Base-by-base conservation (phyloP, 2,888 invertebrate species). In the Nemurella pictetii region DNA sequence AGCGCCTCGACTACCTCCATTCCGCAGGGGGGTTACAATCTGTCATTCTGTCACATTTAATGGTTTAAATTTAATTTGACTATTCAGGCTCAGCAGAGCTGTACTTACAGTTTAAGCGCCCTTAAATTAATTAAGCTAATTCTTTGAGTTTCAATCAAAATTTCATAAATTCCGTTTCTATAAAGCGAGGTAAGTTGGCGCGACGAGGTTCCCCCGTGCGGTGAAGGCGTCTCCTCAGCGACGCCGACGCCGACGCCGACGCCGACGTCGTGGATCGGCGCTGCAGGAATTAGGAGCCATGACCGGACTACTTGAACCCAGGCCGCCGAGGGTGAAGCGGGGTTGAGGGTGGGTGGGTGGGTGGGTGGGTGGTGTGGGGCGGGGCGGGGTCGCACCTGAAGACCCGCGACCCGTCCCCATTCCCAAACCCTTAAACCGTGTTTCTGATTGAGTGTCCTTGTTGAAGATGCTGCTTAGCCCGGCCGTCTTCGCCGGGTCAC, bases 381-480 rank as follows among this genome's bases (percentile, higher is more conserved):
- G 55, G 12, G 55, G 55, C 55, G 55, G 55, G 55, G 55, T 55
- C 55, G 20, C 75, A 75, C 75, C 75, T 75, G 75, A 75, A 75
- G 75, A 20, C 75, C 28, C 27, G 9, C 36, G 75, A 28, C 4
- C 75, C 55, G 55, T 55, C 55, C 55, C 55, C 55, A 20, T 55
- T 20, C 55, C 55, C 55, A 55, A 55, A 55, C 55, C 55, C 55
- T 55, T 55, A 55, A 55, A 55, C 28, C 75, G 9, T 28, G 75
- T 75, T 28, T 27, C 27, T 75, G 75, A 75, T 28, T 75, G 75
- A 75, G 75, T 75, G 28, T 28, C 75, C 75, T 75, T 75, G 75
- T 75, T 75, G 75, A 75, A 26, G 75, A 27, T 26, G 28, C 27
- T 5, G 30, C 78, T 78, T 29, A 78, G 30, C 78, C 30, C 28